phyloP scores from a whole-genome alignment of 2,888 invertebrate genomes.

The Nebria brevicollis region DNA sequence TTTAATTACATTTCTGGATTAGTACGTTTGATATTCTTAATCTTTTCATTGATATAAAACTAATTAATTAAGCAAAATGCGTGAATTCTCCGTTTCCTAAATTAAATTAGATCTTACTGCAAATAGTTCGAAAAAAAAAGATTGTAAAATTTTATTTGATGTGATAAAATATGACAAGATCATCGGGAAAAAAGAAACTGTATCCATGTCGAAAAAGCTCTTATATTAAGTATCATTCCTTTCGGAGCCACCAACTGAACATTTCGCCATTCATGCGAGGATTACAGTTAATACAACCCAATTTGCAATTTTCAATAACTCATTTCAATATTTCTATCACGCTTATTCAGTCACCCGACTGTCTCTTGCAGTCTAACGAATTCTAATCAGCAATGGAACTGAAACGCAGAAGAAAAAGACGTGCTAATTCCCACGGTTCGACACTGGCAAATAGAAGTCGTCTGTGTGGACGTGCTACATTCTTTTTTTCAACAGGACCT shows the following conservation, averaged over 20 bases:
- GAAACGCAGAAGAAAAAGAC: slow-evolving; percentile 1
- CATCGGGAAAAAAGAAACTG: too few relatives aligned
- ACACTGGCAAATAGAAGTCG: background rate
- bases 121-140: too few relatives aligned
- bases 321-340: background rate
- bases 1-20: background rate
- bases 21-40: background rate
- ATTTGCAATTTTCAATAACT: background rate
- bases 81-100: too few relatives aligned
- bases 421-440: background rate
- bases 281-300: background rate
- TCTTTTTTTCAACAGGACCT: background rate
- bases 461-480: background rate
- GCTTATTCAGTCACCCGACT: background rate
- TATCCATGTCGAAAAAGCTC: too few relatives aligned
- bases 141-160: too few relatives aligned
- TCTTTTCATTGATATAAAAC: background rate
- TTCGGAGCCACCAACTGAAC: too few relatives aligned
- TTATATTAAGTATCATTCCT: too few relatives aligned
- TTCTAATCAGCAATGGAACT: background rate
- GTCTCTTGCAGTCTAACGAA: background rate
- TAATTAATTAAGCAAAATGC: background rate
- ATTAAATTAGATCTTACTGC: too few relatives aligned
- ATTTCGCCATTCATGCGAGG: too few relatives aligned
- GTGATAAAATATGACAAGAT: too few relatives aligned